Evolutionary conservation across 2,113 vertebrate genomes (phyloP), one percentile per base, ranked within the genome.

Genomic region (Notothenia rossii): DNA sequence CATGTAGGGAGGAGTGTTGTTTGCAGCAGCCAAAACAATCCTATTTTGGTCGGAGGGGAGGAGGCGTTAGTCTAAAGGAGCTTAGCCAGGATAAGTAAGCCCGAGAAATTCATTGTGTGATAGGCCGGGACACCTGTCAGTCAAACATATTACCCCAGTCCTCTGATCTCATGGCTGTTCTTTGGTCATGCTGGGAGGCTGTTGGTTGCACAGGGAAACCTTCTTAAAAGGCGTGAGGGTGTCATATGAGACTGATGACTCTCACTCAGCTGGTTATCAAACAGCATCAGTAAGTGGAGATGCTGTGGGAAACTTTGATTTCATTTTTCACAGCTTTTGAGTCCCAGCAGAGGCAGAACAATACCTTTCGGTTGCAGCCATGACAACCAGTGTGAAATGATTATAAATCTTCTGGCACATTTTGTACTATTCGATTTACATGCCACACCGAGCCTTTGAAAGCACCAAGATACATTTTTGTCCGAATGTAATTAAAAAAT

Each of bases 81-180:
- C 63, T 86, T 70, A 76, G 72, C 36, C 0, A 25, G 67, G 54
- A 55, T 82, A 78, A 77, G 65, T n/a, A 29, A 66, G 17, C 55
- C 2, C 54, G 72, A 3, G 5, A 51, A 79, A 73, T 72, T 63
- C 73, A 50, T 48, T 18, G 25, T 22, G 50, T 46, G 58, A 84
- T 22, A 58, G 78, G 72, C n/a, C 10, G 13, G 0, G 12, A 8
- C 77, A 79, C 69, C 72, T 80, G 75, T 61, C 18, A 79, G 64
- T 84, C 59, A 55, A 46, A 46, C n/a, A 22, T 22, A 50, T 63
- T 45, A 58, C 15, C 61, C 43, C 60, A 12, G 51, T 48, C 36
- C 5, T 22, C 49, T 66, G 61, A 72, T 67, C 40, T 63, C 18
- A 22, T 62, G 61, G 81, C 75, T 7, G 48, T 3, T 1, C 81